phyloP scores from a whole-genome alignment of 64 coral and sea anemone genomes.

The Trachythela sp. region DNA sequence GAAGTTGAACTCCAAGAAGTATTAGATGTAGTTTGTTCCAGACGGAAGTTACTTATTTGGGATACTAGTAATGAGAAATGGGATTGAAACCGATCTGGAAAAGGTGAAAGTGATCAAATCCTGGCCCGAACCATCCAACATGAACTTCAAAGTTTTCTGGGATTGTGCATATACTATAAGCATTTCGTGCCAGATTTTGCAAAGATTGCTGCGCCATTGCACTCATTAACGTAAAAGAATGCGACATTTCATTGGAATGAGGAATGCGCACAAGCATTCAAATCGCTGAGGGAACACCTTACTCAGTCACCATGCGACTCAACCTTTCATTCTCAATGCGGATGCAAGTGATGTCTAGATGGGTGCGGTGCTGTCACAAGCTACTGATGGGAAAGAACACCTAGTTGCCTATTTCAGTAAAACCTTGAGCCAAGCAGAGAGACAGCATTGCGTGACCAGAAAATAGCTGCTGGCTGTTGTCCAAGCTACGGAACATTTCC shows the following conservation, averaged over 20 bases:
- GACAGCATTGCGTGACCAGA: conserved; percentile 32
- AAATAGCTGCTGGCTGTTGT: conserved; percentile 38
- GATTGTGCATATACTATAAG: conserved; percentile 18
- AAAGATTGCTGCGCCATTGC: conserved; percentile 24
- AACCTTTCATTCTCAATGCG: conserved; percentile 15
- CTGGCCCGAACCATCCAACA: not conserved
- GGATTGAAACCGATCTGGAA: not conserved
- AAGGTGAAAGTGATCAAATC: not conserved
- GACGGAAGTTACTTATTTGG: not conserved
- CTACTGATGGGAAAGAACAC: not conserved
- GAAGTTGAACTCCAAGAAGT: not conserved
- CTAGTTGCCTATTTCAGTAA: conserved; percentile 6
- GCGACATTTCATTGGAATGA: not conserved
- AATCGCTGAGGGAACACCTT: not conserved
- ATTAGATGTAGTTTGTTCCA: not conserved
- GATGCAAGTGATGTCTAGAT: not conserved
- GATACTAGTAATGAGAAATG: not conserved
- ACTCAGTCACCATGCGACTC: not conserved
- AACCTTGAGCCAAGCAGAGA: conserved; percentile 24
- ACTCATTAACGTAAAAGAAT: conserved; percentile 18
- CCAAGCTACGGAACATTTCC: conserved; percentile 27
- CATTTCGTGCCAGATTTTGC: conserved; percentile 39
- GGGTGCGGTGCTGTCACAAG: conserved; percentile 7
- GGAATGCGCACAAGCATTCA: not conserved
- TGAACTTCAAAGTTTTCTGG: conserved; percentile 19